Percentiles rank a stretch among this genome's conserved stretches.
Conservation (phyloP, 2,888 invertebrate species). For the Malacosoma neustria region DNA sequence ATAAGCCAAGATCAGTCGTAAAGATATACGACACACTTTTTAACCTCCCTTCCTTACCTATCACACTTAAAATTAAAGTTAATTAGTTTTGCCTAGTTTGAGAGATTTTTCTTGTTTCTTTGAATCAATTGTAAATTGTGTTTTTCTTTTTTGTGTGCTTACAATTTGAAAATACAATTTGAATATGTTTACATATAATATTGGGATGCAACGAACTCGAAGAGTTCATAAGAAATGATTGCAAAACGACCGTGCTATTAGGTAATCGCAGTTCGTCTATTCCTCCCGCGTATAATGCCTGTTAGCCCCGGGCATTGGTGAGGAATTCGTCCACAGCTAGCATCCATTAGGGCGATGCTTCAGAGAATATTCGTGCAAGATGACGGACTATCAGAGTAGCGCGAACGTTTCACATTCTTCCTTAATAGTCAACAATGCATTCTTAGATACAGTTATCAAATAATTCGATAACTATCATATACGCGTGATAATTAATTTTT, state of each 20-base stretch:
- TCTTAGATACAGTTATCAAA: background rate
- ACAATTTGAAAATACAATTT: too few species aligned
- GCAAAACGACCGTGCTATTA: background rate
- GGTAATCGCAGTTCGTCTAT: constrained; percentile 3
- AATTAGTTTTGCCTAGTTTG: too few species aligned
- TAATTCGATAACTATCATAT: too few species aligned
- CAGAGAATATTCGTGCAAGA: background rate
- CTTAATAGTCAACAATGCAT: background rate
- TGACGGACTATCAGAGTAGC: background rate
- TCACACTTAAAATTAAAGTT: too few species aligned
- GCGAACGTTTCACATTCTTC: background rate
- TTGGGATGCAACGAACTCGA: background rate
- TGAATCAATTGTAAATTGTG: too few species aligned
- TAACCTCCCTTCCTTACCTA: too few species aligned
- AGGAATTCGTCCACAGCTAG: background rate
- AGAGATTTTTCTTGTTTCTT: too few species aligned
- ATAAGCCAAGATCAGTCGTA: too few species aligned
- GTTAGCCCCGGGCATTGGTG: background rate
- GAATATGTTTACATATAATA: too few species aligned
- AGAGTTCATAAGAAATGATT: background rate
- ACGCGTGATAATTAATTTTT: too few species aligned
- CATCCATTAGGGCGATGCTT: background rate
- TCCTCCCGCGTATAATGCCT: background rate
- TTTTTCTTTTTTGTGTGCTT: too few species aligned
- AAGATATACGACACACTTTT: too few species aligned